Evolutionary conservation across 2,113 vertebrate species (phyloP), one percentile per base, ranked within the genome.

Genomic region (Centrocercus urophasianus): DNA sequence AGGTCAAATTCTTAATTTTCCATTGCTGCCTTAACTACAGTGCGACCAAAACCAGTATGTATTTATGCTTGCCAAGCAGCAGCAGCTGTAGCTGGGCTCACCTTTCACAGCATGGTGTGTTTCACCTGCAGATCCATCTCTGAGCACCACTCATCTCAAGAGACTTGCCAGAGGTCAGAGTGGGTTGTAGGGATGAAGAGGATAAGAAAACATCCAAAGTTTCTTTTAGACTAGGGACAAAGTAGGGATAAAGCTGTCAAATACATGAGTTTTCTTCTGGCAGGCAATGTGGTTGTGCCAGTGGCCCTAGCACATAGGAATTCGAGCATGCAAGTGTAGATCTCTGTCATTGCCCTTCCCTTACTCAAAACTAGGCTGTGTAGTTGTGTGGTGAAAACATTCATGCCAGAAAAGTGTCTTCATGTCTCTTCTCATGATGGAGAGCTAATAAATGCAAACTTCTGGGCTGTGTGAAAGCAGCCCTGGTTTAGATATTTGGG

Each of bases 61-160:
- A 16, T 24, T 87, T 77, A 61, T 52, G 11, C 56, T 78, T 87
- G 22, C 19, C 56, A 52, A 32, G 10, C 78, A 84, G 9, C 14
- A 50, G 59, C 38, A 7, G 5, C 73, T 65, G 3, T 19, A 59
- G 36, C 17, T 54, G 7, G 4, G 12, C 71, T 72, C 27, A 38
- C 15, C 17, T 83, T 88, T 63, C 42, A 13, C 8, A 8, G 14
- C 27, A 24, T 1, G 0, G 21, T 43, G 14, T 16, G 19, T 30
- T 69, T 74, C 4, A 3, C 40, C 80, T 72, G 38, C 11, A 4
- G 16, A 14, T 76, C 5, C 1, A 30, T 13, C 54, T 83, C n/a
- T 43, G 48, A 60, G 14, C 32, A 16, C 18, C 65, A 16, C 6
- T 11, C 32, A 0, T 47, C 30, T 50, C 60, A 63, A 54, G 50